phyloP scores from a whole-genome alignment of 2,797 vertebrate genomes.

The Gouania willdenowi region DNA sequence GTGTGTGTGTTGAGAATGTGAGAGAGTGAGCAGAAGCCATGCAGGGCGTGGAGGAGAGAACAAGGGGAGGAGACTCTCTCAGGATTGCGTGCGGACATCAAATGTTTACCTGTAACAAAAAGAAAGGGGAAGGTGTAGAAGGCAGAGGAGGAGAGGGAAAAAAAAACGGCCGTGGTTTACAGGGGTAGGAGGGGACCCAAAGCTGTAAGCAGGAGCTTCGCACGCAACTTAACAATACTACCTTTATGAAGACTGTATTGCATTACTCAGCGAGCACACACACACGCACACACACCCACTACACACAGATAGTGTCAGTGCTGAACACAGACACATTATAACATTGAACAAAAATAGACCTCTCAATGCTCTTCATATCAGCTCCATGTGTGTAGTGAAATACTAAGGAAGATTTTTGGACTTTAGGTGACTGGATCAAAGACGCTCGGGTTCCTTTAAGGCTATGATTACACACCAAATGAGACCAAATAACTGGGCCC shows the following conservation, averaged over 20 bases:
- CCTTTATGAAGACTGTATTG: conserved; percentile 82
- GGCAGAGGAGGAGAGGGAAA: conserved; percentile 57
- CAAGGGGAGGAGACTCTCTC: conserved; percentile 65
- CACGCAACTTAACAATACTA: conserved; percentile 88
- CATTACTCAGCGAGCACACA: conserved; percentile 61
- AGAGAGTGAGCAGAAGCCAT: conserved; percentile 65
- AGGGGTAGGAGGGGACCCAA: conserved; percentile 77
- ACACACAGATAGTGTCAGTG: conserved; percentile 21
- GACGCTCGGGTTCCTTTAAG: conserved; percentile 2
- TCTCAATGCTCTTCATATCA: conserved; percentile 22
- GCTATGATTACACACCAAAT: conserved; percentile 9
- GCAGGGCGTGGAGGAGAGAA: conserved; percentile 54
- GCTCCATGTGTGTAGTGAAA: neutral
- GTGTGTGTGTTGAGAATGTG: conserved; percentile 38
- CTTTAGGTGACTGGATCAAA: conserved; percentile 28
- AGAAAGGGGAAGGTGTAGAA: conserved; percentile 80
- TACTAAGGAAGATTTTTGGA: conserved; percentile 5
- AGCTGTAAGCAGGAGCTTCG: conserved; percentile 78
- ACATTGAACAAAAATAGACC: conserved; percentile 52
- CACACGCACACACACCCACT: conserved; percentile 29
- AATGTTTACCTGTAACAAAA: conserved; percentile 84
- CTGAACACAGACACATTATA: conserved; percentile 22
- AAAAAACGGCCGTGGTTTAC: conserved; percentile 82
- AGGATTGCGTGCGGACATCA: conserved; percentile 80
- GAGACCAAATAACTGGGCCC: conserved; percentile 19